Percentiles rank a stretch among this genome's conserved stretches.
phyloP scores from a whole-genome alignment of 2,888 invertebrate species.

The Hoplodrina ambigua region DNA sequence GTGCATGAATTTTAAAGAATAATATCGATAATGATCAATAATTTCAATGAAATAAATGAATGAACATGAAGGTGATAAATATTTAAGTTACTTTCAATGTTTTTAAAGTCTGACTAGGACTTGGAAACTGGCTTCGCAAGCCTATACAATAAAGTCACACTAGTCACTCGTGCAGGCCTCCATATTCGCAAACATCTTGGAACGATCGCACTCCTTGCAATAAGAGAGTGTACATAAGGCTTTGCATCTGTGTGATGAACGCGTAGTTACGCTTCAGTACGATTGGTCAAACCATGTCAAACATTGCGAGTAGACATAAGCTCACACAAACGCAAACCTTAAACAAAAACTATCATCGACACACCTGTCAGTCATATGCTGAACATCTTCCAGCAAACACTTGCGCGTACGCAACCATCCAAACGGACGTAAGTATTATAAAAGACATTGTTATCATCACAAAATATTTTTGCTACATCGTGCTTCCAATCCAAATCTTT shows the following conservation, averaged over 20 bases:
- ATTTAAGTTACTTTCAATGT: conserved; percentile 1
- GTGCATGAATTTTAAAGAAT: background rate
- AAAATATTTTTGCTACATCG: conserved; percentile 14
- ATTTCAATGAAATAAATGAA: background rate
- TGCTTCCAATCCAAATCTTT: conserved; percentile 5
- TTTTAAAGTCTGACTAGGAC: conserved; percentile 24
- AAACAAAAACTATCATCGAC: conserved; percentile 24
- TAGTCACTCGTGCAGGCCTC: conserved; percentile 25
- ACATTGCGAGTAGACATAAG: background rate
- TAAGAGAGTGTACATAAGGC: background rate
- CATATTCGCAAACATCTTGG: conserved; percentile 13
- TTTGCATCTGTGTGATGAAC: background rate
- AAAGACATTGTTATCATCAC: conserved; percentile 37
- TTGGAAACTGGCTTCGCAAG: conserved; percentile 11
- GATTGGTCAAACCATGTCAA: conserved; percentile 14
- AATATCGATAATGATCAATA: conserved; percentile 1
- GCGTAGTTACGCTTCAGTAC: background rate
- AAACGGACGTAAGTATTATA: conserved; percentile 41
- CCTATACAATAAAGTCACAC: conserved; percentile 5
- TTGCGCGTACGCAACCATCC: conserved; percentile 22
- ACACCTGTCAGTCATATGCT: conserved; percentile 27
- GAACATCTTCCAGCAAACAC: conserved; percentile 26
- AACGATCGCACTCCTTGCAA: conserved; percentile 7
- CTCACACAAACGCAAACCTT: conserved; percentile 8
- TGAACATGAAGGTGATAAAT: no score